Conservation (phyloP, 1,140 invertebrate species). For the Leptestheria dahalacensis region DNA sequence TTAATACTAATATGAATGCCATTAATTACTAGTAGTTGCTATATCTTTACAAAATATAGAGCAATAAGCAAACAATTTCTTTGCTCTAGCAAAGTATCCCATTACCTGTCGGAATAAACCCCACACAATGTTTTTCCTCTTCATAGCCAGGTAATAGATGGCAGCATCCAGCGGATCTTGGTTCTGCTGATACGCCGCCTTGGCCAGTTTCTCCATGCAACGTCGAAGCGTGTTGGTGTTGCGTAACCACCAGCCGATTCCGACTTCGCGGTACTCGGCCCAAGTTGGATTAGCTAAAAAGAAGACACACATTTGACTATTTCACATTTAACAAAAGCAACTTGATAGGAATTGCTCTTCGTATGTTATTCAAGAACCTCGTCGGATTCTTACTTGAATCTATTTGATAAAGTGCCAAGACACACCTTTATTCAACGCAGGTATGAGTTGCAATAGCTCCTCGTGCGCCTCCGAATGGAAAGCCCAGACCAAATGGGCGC, state of each 20-base stretch:
- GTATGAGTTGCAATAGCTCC: conserved; percentile 78
- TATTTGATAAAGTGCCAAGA: no score
- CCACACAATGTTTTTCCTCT: conserved; percentile 93
- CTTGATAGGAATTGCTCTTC: no score
- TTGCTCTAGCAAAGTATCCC: no score
- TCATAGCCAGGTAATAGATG: conserved; percentile 95
- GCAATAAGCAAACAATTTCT: no score
- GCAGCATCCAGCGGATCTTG: conserved; percentile 95
- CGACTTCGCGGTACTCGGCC: conserved; percentile 79
- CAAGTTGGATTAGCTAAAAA: conserved; percentile 46
- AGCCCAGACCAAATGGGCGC: conserved; percentile 93
- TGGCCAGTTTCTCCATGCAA: conserved; percentile 45
- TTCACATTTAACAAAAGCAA: no score
- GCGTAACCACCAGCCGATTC: conserved; percentile 92
- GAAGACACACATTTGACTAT: no score
- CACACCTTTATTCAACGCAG: conserved; percentile 67
- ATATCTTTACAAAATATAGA: no score
- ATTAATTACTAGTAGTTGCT: no score
- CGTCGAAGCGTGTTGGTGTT: conserved; percentile 64
- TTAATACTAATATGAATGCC: no score
- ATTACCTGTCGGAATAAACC: conserved; percentile 67
- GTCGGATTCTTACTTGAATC: no score
- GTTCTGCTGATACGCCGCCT: conserved; percentile 70
- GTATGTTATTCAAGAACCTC: no score
- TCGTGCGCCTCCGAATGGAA: conserved; percentile 98